A percentile compares a stretch with the other conserved stretches of the same genome.
These are phyloP conservation scores for Leptinotarsa undecemlineata DNA, from an alignment of 1,140 invertebrate species.

Conservation along the genomic window DNA sequence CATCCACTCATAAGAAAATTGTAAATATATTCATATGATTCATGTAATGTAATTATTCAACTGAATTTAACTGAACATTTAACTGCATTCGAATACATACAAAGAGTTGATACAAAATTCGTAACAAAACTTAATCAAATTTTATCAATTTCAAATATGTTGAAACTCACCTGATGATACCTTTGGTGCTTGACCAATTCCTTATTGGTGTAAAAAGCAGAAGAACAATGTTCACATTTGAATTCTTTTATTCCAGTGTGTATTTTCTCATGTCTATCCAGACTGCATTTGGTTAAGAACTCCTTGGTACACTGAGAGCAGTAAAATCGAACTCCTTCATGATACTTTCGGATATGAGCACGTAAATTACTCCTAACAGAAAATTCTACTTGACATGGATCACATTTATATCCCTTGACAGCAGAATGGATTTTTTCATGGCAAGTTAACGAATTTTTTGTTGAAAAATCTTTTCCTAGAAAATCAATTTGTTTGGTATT, in stretches of 20 bases:
- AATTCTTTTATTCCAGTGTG: conserved; percentile 43
- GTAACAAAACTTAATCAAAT: too few relatives aligned
- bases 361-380: conserved; percentile 40
- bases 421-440: conserved; percentile 42
- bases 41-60: too few relatives aligned
- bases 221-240: conserved; percentile 34
- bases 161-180: conserved; percentile 37
- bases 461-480: conserved; percentile 38
- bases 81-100: too few relatives aligned
- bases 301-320: conserved; percentile 39
- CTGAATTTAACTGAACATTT: too few relatives aligned
- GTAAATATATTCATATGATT: too few relatives aligned
- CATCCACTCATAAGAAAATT: too few relatives aligned
- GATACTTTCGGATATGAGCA: conserved; percentile 39
- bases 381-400: conserved; percentile 38
- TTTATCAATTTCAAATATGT: too few relatives aligned
- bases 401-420: conserved; percentile 37
- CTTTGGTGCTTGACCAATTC: conserved; percentile 40
- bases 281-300: conserved; percentile 37
- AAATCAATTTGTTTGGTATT: background rate
- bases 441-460: conserved; percentile 41
- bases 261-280: conserved; percentile 38
- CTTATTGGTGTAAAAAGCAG: conserved; percentile 42
- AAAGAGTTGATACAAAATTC: too few relatives aligned
- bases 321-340: conserved; percentile 39